Conservation (phyloP, 2,113 vertebrate genomes). For the Macaca mulatta region DNA sequence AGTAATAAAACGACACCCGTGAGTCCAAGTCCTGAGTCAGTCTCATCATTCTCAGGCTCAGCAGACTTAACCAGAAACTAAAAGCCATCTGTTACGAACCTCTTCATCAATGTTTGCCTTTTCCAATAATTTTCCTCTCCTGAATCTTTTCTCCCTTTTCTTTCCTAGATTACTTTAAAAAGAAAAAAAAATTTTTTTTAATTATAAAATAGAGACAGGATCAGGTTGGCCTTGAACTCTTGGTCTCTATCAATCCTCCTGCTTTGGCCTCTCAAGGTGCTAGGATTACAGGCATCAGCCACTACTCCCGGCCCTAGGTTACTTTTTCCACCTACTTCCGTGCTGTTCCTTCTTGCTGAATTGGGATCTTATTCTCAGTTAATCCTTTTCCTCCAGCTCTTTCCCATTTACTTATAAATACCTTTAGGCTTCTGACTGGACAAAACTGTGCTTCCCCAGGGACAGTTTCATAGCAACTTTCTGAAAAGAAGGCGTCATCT, state of each 20-base stretch:
- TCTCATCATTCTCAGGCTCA: not conserved
- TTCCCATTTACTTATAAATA: not conserved
- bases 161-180: not conserved
- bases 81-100: not conserved
- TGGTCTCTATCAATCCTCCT: no score
- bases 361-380: not conserved
- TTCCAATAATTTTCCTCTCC: not conserved
- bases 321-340: not conserved
- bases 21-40: slow-evolving; percentile 1
- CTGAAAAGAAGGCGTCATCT: not conserved
- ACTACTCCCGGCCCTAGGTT: not conserved
- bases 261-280: no score
- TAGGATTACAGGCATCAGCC: no score
- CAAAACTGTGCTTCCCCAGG: not conserved
- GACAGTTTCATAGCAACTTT: not conserved
- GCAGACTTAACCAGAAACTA: not conserved
- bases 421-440: not conserved
- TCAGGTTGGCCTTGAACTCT: no score
- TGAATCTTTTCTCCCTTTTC: not conserved
- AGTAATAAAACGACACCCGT: not conserved
- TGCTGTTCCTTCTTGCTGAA: not conserved
- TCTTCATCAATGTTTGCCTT: slow-evolving; percentile 8
- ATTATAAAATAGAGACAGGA: no score
- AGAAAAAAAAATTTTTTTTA: not conserved
- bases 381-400: not conserved